A percentile compares a stretch with the other conserved stretches of the same genome.
phyloP scores from a whole-genome alignment of 1,140 invertebrate species.

The Polyergus mexicanus region DNA sequence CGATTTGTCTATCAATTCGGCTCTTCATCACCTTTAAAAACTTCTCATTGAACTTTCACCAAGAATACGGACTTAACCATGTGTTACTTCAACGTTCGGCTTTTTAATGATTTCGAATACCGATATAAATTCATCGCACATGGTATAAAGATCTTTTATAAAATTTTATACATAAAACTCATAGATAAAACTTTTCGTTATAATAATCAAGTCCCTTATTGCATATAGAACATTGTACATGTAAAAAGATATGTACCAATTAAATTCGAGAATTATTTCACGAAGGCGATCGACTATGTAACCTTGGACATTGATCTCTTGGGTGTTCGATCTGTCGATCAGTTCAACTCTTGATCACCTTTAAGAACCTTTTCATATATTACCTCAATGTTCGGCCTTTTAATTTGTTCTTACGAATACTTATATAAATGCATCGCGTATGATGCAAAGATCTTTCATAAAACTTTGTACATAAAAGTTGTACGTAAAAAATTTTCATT shows the following conservation, averaged over 20 bases:
- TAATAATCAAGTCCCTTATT: not conserved
- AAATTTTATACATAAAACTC: too few species aligned
- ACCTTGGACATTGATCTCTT: not conserved
- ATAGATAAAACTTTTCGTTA: not conserved
- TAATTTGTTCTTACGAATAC: not conserved
- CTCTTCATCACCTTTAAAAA: not conserved
- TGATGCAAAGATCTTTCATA: not conserved
- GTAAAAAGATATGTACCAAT: not conserved
- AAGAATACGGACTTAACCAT: too few species aligned
- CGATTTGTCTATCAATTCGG: not conserved
- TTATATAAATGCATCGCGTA: not conserved
- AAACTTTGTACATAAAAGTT: too few species aligned
- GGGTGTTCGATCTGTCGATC: not conserved
- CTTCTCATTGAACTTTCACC: not conserved
- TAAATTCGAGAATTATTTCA: not conserved
- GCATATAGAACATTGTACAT: too few species aligned
- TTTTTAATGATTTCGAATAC: not conserved
- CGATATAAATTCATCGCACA: not conserved
- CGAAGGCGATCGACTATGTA: not conserved
- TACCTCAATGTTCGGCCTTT: not conserved
- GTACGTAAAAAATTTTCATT: not conserved
- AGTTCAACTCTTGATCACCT: not conserved
- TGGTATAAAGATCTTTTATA: not conserved
- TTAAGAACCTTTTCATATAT: not conserved
- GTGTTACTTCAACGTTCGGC: not conserved